Conservation (phyloP, 2,113 vertebrate species). For the Anarrhichthys ocellatus region DNA sequence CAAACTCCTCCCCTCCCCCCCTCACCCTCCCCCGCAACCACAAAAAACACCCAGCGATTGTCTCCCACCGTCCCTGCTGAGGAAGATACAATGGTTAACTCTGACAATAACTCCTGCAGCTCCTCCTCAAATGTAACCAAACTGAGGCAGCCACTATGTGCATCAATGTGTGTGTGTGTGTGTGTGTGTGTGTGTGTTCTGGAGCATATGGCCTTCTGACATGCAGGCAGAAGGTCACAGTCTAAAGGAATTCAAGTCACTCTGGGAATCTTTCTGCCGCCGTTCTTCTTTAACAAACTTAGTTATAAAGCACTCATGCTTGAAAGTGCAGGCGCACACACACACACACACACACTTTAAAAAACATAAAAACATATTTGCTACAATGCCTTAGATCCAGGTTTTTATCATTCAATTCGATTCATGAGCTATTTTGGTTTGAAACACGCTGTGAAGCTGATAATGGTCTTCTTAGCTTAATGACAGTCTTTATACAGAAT, state of each 20-base stretch:
- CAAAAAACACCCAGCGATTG: constrained; percentile 43
- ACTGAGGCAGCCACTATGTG: constrained; percentile 8
- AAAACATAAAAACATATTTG: not conserved
- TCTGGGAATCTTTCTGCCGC: constrained; percentile 70
- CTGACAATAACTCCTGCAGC: constrained; percentile 68
- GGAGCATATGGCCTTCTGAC: constrained; percentile 78
- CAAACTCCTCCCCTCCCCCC: constrained; percentile 13
- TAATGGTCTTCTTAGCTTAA: not conserved
- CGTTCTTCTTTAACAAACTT: constrained; percentile 38
- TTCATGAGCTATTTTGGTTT: not conserved
- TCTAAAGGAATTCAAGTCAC: constrained; percentile 75
- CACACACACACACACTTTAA: not conserved
- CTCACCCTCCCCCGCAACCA: constrained; percentile 3
- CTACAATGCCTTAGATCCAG: not conserved
- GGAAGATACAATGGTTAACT: constrained; percentile 77
- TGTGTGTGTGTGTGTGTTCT: constrained; percentile 4
- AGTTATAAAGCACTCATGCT: constrained; percentile 37
- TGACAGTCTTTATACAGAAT: not conserved
- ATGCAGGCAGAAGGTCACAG: constrained; percentile 62
- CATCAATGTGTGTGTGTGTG: constrained; percentile 19
- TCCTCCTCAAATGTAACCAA: constrained; percentile 59
- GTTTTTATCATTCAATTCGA: not conserved
- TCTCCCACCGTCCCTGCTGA: constrained; percentile 38
- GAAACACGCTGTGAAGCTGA: not conserved
- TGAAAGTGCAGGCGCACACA: constrained; percentile 34